These are phyloP conservation scores for Drosophila setosimentum DNA, from an alignment of 2,888 invertebrate genomes.

Conservation along the genomic window DNA sequence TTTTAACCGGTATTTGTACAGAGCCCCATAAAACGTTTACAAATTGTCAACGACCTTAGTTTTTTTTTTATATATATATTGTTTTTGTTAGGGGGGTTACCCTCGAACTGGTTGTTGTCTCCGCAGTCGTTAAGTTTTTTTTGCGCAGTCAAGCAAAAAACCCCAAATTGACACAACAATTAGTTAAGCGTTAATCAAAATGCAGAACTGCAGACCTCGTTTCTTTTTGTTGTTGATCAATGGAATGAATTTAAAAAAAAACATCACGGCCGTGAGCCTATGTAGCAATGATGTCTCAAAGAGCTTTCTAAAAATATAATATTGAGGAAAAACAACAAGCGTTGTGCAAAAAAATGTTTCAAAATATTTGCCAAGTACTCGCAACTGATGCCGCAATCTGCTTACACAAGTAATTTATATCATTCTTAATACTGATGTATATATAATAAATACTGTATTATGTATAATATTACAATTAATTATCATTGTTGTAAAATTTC, in stretches of 20 bases:
- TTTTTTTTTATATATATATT: background rate
- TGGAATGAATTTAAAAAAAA: slow-evolving; percentile 33
- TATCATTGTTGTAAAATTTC: background rate
- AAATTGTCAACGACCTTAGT: slow-evolving; percentile 44
- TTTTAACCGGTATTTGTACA: slow-evolving; percentile 29
- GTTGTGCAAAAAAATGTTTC: slow-evolving; percentile 21
- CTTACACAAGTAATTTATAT: slow-evolving; percentile 8
- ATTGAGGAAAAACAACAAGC: slow-evolving; percentile 4
- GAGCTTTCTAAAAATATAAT: slow-evolving; percentile 48
- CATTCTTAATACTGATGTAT: background rate
- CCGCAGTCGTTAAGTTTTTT: slow-evolving; percentile 59
- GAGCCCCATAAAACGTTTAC: slow-evolving; percentile 10
- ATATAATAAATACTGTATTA: background rate
- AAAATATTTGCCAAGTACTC: slow-evolving; percentile 3
- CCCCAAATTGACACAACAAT: slow-evolving; percentile 60
- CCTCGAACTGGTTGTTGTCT: slow-evolving; percentile 56
- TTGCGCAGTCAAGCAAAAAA: slow-evolving; percentile 48
- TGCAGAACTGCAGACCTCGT: slow-evolving; percentile 50
- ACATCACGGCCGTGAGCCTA: slow-evolving; percentile 40
- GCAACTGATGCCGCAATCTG: background rate
- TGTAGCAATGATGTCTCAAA: slow-evolving; percentile 35
- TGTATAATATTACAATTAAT: background rate
- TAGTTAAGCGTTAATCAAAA: slow-evolving; percentile 71
- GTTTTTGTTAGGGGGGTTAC: slow-evolving; percentile 28
- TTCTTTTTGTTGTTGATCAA: slow-evolving; percentile 37